These are phyloP conservation scores for Mythimna loreyi DNA, from an alignment of 2,888 invertebrate species.

Conservation along the genomic window DNA sequence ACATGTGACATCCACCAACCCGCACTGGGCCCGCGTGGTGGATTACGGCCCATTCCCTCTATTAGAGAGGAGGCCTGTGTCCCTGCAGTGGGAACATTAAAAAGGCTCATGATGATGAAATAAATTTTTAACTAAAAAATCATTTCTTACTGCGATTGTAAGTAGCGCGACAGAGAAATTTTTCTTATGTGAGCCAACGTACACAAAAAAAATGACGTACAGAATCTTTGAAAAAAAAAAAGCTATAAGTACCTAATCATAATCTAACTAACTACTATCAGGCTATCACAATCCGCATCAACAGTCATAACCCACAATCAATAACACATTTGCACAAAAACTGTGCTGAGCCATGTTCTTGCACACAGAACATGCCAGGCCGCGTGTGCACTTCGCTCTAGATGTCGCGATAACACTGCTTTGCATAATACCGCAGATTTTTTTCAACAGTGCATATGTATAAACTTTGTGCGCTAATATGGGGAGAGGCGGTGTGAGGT, in stretches of 20 bases:
- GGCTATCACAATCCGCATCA: constrained; percentile 37
- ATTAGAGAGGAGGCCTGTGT: too few species aligned
- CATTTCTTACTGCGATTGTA: too few species aligned
- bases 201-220: too few species aligned
- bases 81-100: too few species aligned
- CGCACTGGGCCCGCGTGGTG: too few species aligned
- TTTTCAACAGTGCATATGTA: constrained; percentile 84
- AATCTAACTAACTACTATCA: not conserved
- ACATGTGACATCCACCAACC: too few species aligned
- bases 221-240: too few species aligned
- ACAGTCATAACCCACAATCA: constrained; percentile 41
- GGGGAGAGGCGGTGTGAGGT: constrained; percentile 62
- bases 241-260: not conserved
- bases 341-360: constrained; percentile 55
- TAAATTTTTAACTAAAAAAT: too few species aligned
- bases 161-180: too few species aligned
- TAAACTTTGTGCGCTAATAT: constrained; percentile 79
- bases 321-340: constrained; percentile 54
- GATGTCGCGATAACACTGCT: constrained; percentile 81
- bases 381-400: constrained; percentile 78
- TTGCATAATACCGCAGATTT: constrained; percentile 89
- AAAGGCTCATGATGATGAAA: too few species aligned
- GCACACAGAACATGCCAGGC: constrained; percentile 71
- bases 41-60: too few species aligned
- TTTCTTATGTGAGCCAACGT: too few species aligned